Evolutionary conservation across 2,888 invertebrate species (phyloP).

Genomic region (Phalera bucephala): DNA sequence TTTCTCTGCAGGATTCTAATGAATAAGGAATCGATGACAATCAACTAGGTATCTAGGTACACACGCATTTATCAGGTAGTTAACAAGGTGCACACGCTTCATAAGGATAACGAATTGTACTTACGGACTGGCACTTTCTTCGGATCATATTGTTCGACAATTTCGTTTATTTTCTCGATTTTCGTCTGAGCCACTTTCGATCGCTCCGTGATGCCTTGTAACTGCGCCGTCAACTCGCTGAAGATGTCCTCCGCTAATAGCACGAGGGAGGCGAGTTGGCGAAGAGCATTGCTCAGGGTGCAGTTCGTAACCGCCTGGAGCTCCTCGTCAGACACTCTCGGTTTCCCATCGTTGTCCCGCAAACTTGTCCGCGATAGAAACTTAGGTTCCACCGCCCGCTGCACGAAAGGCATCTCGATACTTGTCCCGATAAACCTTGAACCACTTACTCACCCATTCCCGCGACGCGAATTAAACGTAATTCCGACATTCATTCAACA

Average conservation of each 20-base stretch:
- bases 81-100: no score
- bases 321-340: conserved; percentile 87
- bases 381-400: conserved; percentile 92
- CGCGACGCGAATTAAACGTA: conserved; percentile 71
- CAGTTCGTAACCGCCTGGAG: conserved; percentile 94
- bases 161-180: conserved; percentile 87
- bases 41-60: no score
- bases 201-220: conserved; percentile 88
- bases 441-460: conserved; percentile 73
- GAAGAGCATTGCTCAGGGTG: conserved; percentile 91
- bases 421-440: conserved; percentile 52
- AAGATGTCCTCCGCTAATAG: conserved; percentile 93
- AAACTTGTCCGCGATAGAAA: conserved; percentile 88
- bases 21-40: conserved; percentile 11
- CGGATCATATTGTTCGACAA: conserved; percentile 90
- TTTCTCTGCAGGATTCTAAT: conserved; percentile 6
- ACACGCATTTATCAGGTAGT: no score
- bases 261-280: conserved; percentile 93
- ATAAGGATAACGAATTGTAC: no score
- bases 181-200: conserved; percentile 87
- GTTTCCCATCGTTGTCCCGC: conserved; percentile 82
- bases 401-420: conserved; percentile 92
- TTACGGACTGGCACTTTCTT: conserved; percentile 97
- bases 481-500: conserved; percentile 78
- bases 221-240: conserved; percentile 89